Base-by-base conservation (phyloP, 2,113 vertebrate genomes). In the Apodemus sylvaticus region DNA sequence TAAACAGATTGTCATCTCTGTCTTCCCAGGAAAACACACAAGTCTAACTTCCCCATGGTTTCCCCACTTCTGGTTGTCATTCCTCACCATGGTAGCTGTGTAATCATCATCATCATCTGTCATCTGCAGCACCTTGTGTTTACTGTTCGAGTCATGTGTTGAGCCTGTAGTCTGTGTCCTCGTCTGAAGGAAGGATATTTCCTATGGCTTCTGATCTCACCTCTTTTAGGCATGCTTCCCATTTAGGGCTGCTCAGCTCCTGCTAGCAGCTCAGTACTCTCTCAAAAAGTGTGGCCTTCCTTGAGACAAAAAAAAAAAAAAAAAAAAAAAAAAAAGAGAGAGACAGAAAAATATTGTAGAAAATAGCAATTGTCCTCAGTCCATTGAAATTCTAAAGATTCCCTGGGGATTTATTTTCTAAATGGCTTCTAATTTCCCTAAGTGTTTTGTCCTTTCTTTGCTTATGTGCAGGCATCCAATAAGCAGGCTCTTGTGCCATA, bases 391-490 rank as follows among this genome's bases (percentile, higher is more conserved):
- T 91, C 89, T 85, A 68, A 74, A 95, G 89, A 83, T 74, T 74
- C 88, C 83, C 68, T 42, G 48, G 53, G 58, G 70, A 89, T 95
- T 97, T 95, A 96, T 94, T 97, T 97, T 96, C 91, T 95, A 97
- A 97, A 93, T 97, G 96, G 68, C 74, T 97, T 97, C 93, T 95
- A 94, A 97, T 97, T 97, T 97, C 73, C 94, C 48, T 96, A 96
- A 97, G 95, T 95, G 96, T 91, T 95, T 90, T 96, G 96, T 95
- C 91, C 90, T 98, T 96, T 95, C 91, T 66, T 70, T 77, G 86
- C 85, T 90, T 92, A 53, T 60, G 76, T 66, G 36, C 0, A 0
- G 64, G 55, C 82, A 94, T 85, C 89, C 95, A 95, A 83, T 29
- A 78, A 97, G 45, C 51, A 95, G 91, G 53, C 42, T 90, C 24